Percentiles rank a stretch among this genome's conserved stretches.
These are phyloP conservation scores for Epistrophe grossulariae DNA, from an alignment of 2,888 invertebrate genomes.

Conservation along the genomic window DNA sequence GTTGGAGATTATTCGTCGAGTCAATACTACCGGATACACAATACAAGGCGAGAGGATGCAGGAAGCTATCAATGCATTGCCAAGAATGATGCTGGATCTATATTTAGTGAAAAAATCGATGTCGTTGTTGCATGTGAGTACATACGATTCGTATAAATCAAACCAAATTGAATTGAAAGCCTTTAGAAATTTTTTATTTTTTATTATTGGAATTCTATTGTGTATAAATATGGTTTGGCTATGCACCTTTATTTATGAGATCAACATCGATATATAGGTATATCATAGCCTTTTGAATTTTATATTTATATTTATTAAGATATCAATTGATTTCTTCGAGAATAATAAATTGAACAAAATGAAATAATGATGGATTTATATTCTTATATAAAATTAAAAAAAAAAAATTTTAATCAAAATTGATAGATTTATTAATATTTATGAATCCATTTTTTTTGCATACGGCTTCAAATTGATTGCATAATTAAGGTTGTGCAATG, in stretches of 20 bases:
- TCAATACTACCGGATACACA: slow-evolving; percentile 92
- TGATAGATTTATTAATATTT: too few relatives aligned
- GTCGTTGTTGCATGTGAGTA: slow-evolving; percentile 96
- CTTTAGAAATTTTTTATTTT: slow-evolving; percentile 33
- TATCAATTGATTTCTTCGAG: not conserved
- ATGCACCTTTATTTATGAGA: slow-evolving; percentile 1
- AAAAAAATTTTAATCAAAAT: too few relatives aligned
- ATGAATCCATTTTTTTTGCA: too few relatives aligned
- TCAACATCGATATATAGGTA: not conserved
- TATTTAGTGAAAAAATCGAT: slow-evolving; percentile 95
- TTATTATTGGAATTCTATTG: slow-evolving; percentile 19
- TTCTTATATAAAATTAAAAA: too few relatives aligned
- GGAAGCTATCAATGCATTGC: slow-evolving; percentile 97
- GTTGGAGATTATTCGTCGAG: slow-evolving; percentile 92
- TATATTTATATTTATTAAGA: not conserved
- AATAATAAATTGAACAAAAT: not conserved
- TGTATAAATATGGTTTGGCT: not conserved
- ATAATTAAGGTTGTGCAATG: too few relatives aligned
- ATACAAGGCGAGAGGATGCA: slow-evolving; percentile 92
- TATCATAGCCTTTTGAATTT: not conserved
- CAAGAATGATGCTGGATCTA: slow-evolving; percentile 94
- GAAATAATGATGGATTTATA: not conserved
- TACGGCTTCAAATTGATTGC: too few relatives aligned
- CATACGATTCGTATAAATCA: not conserved
- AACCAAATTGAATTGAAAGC: slow-evolving; percentile 25